Percentiles rank a stretch among this genome's conserved stretches.
Evolutionary conservation across 2,113 vertebrate genomes (phyloP).

Genomic region (Macroglossus sobrinus): DNA sequence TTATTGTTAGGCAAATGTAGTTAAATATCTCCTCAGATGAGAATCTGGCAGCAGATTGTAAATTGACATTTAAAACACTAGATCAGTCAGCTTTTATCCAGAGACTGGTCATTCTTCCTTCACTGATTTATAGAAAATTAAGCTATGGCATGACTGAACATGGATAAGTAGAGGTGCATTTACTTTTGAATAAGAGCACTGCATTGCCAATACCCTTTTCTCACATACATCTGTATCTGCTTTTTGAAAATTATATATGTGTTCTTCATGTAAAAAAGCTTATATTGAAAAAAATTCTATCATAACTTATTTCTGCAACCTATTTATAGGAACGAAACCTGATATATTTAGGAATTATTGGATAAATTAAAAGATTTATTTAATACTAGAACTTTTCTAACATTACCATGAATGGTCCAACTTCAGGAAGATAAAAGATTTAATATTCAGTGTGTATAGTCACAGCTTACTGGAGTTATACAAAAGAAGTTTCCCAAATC

Average conservation of each 20-base stretch:
- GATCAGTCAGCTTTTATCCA: neutral
- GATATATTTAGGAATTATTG: constrained; percentile 23
- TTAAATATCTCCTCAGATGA: constrained; percentile 35
- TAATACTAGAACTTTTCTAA: neutral
- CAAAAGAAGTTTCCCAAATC: constrained; percentile 25
- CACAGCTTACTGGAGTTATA: neutral
- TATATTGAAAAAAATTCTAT: neutral
- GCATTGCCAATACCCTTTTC: neutral
- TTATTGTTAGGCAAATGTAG: constrained; percentile 1
- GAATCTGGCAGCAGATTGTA: constrained; percentile 3
- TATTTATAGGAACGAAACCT: neutral
- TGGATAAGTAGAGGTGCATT: neutral
- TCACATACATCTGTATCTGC: neutral
- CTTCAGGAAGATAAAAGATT: neutral
- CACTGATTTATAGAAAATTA: constrained; percentile 28
- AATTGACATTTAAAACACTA: constrained; percentile 46
- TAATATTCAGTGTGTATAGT: constrained; percentile 36
- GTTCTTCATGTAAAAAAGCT: neutral
- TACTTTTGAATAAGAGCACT: neutral
- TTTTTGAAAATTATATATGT: neutral
- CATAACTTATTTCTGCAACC: constrained; percentile 4
- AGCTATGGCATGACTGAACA: neutral
- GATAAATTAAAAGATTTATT: constrained; percentile 16
- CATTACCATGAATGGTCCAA: neutral
- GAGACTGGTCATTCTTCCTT: constrained; percentile 1